Evolutionary conservation across 2,888 invertebrate species (phyloP).

Genomic region (Archips xylosteana): DNA sequence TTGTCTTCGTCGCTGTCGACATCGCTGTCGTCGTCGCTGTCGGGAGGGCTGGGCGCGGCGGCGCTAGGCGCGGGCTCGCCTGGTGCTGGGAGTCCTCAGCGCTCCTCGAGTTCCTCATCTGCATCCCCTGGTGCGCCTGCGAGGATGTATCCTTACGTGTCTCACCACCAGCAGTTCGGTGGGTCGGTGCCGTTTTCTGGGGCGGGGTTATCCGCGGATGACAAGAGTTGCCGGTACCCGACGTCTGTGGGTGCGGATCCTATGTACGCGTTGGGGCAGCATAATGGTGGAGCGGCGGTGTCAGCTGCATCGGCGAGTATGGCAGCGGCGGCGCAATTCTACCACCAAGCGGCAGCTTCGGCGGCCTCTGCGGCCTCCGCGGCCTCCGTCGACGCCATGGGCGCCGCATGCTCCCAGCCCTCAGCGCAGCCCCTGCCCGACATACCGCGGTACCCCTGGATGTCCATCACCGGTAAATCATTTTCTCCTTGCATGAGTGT

Average conservation of each 20-base stretch:
- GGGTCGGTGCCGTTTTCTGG: constrained; percentile 89
- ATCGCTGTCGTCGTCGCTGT: constrained; percentile 85
- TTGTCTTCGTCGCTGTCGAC: constrained; percentile 86
- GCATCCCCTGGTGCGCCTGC: constrained; percentile 90
- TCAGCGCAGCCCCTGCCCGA: constrained; percentile 95
- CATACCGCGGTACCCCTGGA: constrained; percentile 97
- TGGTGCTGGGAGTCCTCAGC: constrained; percentile 87
- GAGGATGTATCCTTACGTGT: constrained; percentile 97
- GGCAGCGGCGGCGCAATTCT: constrained; percentile 93
- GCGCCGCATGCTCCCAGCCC: constrained; percentile 92
- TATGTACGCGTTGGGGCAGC: constrained; percentile 92
- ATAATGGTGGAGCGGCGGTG: constrained; percentile 89
- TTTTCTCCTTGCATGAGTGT: constrained; percentile 68
- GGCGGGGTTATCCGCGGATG: constrained; percentile 88
- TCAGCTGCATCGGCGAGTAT: constrained; percentile 88
- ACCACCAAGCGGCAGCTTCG: constrained; percentile 93
- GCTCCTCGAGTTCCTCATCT: constrained; percentile 87
- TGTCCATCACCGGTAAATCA: constrained; percentile 97
- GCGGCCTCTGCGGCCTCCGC: constrained; percentile 91
- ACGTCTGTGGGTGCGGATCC: constrained; percentile 88
- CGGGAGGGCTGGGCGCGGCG: constrained; percentile 87
- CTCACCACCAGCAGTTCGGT: constrained; percentile 91
- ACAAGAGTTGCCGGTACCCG: constrained; percentile 94
- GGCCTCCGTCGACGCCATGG: constrained; percentile 92
- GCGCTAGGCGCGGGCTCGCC: constrained; percentile 87